A percentile compares a stretch with the other conserved stretches of the same genome.
Evolutionary conservation across 2,797 vertebrate genomes (phyloP).

Genomic region (Microchirus variegatus): DNA sequence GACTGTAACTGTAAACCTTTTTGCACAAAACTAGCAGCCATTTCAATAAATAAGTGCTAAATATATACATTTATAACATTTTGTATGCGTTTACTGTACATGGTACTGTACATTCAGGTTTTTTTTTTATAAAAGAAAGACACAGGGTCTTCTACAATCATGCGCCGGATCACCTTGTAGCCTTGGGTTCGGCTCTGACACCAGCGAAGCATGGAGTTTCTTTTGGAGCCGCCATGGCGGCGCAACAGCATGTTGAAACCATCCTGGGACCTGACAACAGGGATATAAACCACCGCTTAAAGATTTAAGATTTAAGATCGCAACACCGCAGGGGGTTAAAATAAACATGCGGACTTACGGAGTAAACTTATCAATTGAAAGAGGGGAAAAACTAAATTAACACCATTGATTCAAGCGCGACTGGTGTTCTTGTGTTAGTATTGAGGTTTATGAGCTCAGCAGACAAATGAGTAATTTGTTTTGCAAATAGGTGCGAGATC

Average conservation of each 20-base stretch:
- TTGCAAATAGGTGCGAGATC: constrained; percentile 8
- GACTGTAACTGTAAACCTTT: too few relatives aligned
- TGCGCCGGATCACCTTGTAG: constrained; percentile 76
- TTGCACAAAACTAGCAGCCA: too few relatives aligned
- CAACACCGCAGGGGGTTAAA: background rate
- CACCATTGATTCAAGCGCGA: constrained; percentile 1
- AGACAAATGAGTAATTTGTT: constrained; percentile 31
- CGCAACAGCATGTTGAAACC: constrained; percentile 82
- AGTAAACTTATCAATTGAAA: constrained; percentile 5
- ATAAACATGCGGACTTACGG: background rate
- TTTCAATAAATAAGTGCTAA: too few relatives aligned
- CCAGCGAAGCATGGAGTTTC: constrained; percentile 86
- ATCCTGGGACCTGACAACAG: constrained; percentile 77
- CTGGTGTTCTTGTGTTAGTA: too few relatives aligned
- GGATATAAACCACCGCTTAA: constrained; percentile 12
- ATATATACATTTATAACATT: too few relatives aligned
- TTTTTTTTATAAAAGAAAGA: too few relatives aligned
- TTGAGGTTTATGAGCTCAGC: constrained; percentile 11
- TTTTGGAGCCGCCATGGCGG: constrained; percentile 85
- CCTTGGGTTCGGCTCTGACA: constrained; percentile 84
- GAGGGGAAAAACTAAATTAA: constrained; percentile 9
- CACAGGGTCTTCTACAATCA: background rate
- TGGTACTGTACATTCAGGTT: too few relatives aligned
- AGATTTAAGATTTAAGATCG: background rate
- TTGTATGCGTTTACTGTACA: too few relatives aligned